Conservation (phyloP, 2,113 vertebrate species). For the Pycnonotus jocosus region DNA sequence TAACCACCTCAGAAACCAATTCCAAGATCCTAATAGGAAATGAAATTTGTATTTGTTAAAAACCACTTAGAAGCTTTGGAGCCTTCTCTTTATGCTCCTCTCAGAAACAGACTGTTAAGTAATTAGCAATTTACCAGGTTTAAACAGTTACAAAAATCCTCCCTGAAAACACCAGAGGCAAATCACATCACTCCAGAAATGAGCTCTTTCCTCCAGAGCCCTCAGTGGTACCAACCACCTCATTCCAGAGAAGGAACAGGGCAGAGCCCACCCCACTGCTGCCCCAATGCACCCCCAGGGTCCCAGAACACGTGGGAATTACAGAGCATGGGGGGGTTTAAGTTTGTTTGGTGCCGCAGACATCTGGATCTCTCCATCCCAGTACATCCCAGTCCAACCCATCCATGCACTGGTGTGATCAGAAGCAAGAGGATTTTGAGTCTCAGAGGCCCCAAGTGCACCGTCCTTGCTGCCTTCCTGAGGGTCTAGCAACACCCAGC, state of each 20-base stretch:
- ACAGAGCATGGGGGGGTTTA: fast-evolving
- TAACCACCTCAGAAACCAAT: background rate
- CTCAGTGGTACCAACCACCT: background rate
- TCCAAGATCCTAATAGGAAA: constrained; percentile 22
- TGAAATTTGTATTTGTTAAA: constrained; percentile 49
- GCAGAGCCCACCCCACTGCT: background rate
- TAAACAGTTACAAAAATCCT: constrained; percentile 29
- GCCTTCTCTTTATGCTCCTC: background rate
- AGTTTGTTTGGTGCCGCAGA: background rate
- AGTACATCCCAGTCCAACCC: background rate
- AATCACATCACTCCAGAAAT: background rate
- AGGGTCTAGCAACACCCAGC: background rate
- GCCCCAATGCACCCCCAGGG: fast-evolving
- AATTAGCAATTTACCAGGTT: constrained; percentile 39
- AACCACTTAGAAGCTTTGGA: constrained; percentile 28
- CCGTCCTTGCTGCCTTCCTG: background rate
- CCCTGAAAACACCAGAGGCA: constrained; percentile 15
- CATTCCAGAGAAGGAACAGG: background rate
- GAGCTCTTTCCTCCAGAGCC: background rate
- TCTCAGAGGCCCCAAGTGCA: background rate
- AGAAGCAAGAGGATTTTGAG: background rate
- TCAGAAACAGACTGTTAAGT: constrained; percentile 26
- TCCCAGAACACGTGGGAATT: background rate
- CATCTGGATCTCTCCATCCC: background rate
- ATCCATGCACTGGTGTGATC: fast-evolving